Evolutionary conservation across 2,797 vertebrate species (phyloP), one percentile per base, ranked within the genome.

Genomic region (Catostomus latipinnis): DNA sequence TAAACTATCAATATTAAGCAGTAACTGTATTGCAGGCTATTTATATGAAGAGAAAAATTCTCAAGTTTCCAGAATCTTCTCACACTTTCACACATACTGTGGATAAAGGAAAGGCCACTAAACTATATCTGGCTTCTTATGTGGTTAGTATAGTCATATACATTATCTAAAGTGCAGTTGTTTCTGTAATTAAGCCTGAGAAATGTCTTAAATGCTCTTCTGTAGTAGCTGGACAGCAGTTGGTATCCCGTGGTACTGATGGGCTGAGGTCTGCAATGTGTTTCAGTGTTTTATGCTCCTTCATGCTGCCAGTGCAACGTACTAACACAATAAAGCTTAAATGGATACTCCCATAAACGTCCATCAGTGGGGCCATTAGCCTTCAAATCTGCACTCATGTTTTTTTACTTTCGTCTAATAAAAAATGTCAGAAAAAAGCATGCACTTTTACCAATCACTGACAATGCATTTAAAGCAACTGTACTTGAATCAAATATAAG

Each of bases 281-380:
- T 45, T 62, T 52, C 12, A 12, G 63, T 63, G 72, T 62, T 75
- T 75, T 75, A 81, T 81, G 72, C 10, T 54, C 46, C 6, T 7
- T 53, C 45, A 43, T 62, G 43, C 49, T 67, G 68, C 74, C 69
- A 71, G 49, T 67, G 61, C 46, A 61, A 22, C 48, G n/a, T 58
- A 50, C 43, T 58, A 71, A 54, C 34, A 57, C 80, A 75, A 81
- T 70, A 50, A 74, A 18, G 63, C 34, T 43, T 22, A 66, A 77
- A 63, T 71, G 65, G 75, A 81, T 77, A 60, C 58, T 54, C 74
- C 71, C 52, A 52, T 74, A 81, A 74, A 78, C 12, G 67, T 77
- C 53, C 18, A 67, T 80, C 74, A 60, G 52, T 8, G n/a, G 56
- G 46, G 63, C 54, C 2, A 61, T 76, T 81, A 81, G 14, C n/a